phyloP scores from a whole-genome alignment of 2,113 vertebrate genomes.

The Odocoileus hemionus region DNA sequence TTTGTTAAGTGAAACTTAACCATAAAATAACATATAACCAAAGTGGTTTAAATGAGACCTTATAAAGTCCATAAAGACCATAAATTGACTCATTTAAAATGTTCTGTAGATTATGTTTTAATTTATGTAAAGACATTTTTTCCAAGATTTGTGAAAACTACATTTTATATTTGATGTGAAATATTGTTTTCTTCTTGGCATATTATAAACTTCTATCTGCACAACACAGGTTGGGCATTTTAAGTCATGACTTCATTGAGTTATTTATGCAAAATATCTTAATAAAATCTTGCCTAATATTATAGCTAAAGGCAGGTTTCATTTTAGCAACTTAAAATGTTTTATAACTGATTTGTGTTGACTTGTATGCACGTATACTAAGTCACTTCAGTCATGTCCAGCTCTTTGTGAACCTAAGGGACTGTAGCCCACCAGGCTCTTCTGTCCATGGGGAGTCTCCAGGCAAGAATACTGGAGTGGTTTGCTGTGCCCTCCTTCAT shows the following conservation, averaged over 20 bases:
- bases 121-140: neutral
- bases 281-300: neutral
- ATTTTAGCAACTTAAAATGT: slow-evolving; percentile 18
- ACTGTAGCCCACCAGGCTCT: neutral
- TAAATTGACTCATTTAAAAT: neutral
- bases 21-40: neutral
- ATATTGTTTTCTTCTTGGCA: neutral
- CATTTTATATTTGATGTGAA: neutral
- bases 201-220: neutral
- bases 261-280: slow-evolving; percentile 34
- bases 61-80: neutral
- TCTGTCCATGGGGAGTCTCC: neutral
- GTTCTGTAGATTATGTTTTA: neutral
- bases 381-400: neutral
- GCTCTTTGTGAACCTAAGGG: neutral
- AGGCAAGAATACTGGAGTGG: neutral
- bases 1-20: neutral
- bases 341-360: slow-evolving; percentile 38
- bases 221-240: slow-evolving; percentile 15
- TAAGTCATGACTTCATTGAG: neutral
- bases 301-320: slow-evolving; percentile 33
- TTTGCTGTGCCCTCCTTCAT: neutral
- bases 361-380: neutral
- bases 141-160: neutral
- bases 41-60: neutral